Conservation (phyloP, 2,113 vertebrate species). For the Nipponia nippon region DNA sequence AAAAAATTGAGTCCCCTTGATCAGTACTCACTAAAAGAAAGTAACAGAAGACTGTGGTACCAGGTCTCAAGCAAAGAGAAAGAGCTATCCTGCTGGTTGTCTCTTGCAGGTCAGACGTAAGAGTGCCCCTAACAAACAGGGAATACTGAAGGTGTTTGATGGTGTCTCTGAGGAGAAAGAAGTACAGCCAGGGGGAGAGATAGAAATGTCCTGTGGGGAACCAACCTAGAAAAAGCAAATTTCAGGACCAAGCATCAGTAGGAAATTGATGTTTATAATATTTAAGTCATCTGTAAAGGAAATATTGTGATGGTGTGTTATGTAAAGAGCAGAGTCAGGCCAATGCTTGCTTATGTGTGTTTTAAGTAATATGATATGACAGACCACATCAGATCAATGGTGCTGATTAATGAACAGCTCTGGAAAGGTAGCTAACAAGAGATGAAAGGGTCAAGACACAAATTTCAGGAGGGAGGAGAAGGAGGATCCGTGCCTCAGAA, state of each 20-base stretch:
- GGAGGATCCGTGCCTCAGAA: conserved; percentile 25
- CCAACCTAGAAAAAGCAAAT: not conserved
- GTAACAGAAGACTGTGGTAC: not conserved
- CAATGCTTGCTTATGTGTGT: not conserved
- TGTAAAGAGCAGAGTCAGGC: conserved; percentile 11
- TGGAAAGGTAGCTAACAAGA: conserved; percentile 34
- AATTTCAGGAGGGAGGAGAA: conserved; percentile 49
- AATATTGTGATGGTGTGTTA: not conserved
- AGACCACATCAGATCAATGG: conserved; percentile 32
- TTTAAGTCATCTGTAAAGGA: conserved; percentile 29
- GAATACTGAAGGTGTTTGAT: not conserved
- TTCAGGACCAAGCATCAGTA: not conserved
- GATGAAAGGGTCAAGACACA: conserved; percentile 48
- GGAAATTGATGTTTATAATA: not conserved
- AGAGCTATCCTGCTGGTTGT: not conserved
- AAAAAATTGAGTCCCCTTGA: not conserved
- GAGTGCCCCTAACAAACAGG: not conserved
- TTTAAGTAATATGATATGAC: conserved; percentile 55
- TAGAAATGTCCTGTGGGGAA: not conserved
- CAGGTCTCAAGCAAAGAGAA: not conserved
- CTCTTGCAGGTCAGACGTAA: not conserved
- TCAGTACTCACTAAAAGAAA: not conserved
- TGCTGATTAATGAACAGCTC: conserved; percentile 63
- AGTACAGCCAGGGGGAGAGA: not conserved
- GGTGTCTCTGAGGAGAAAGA: not conserved